Conservation (phyloP, 1,140 invertebrate species). For the Zaprionus taronus region DNA sequence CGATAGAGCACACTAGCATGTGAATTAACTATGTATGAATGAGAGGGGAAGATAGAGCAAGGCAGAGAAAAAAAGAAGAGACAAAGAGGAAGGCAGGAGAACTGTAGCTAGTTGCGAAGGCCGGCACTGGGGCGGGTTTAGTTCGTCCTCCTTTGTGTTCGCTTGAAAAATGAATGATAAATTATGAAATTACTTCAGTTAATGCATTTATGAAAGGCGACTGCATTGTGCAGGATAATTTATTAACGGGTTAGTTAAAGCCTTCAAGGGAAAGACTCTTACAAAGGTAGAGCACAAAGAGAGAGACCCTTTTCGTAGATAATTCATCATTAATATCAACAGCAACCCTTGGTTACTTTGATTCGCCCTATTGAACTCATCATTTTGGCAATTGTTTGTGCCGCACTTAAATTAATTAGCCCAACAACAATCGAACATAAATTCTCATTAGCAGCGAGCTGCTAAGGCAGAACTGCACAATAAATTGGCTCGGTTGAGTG, state of each 20-base stretch:
- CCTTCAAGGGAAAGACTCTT: background rate
- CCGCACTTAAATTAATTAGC: conserved; percentile 33
- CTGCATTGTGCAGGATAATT: conserved; percentile 49
- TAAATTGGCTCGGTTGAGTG: conserved; percentile 46
- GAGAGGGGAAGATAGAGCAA: background rate
- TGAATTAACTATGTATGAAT: conserved; percentile 63
- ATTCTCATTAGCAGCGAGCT: conserved; percentile 57
- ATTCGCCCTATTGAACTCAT: conserved; percentile 21
- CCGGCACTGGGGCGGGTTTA: background rate
- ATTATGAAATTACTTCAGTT: conserved; percentile 52
- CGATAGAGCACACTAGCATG: conserved; percentile 56
- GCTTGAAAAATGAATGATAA: conserved; percentile 66
- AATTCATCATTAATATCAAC: background rate
- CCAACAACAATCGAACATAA: conserved; percentile 72
- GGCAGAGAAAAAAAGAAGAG: background rate
- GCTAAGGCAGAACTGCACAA: conserved; percentile 28
- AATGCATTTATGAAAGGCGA: conserved; percentile 43
- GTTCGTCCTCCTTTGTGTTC: conserved; percentile 6
- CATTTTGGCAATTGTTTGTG: conserved; percentile 10
- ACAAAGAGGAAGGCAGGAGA: background rate
- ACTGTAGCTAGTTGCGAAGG: background rate
- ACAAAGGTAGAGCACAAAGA: background rate
- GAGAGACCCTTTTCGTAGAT: background rate
- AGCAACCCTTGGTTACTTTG: background rate
- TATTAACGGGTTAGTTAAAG: background rate